Conservation (phyloP, 2,797 vertebrate species). For the Anniella stebbinsi region DNA sequence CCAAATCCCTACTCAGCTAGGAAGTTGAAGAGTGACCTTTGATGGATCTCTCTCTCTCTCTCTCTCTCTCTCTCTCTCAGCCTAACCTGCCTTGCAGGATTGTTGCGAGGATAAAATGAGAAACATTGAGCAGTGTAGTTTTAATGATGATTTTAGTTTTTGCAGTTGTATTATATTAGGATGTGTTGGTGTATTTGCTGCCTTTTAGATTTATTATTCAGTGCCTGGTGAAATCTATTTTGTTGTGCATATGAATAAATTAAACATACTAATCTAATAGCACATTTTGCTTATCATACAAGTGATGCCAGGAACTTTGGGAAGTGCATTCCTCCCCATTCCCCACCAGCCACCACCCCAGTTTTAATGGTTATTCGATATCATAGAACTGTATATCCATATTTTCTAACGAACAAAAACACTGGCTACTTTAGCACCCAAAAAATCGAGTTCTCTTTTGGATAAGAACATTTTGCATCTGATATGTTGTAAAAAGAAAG, state of each 20-base stretch:
- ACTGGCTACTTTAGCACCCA: not conserved
- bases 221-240: too few relatives aligned
- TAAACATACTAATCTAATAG: not conserved
- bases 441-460: not conserved
- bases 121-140: too few relatives aligned
- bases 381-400: not conserved
- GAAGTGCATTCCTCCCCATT: not conserved
- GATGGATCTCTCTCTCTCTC: too few relatives aligned
- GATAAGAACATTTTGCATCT: not conserved
- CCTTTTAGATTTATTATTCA: too few relatives aligned
- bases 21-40: not conserved
- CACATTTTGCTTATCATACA: not conserved
- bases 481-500: not conserved
- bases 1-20: not conserved
- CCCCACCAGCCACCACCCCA: too few relatives aligned
- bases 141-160: too few relatives aligned
- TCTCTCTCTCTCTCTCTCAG: not conserved
- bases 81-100: not conserved
- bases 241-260: too few relatives aligned
- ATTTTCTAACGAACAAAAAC: not conserved
- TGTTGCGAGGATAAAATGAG: not conserved
- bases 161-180: too few relatives aligned
- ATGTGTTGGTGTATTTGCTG: too few relatives aligned
- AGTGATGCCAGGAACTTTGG: not conserved
- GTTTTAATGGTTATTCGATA: not conserved